phyloP scores from a whole-genome alignment of 2,113 vertebrate species.

The Azemiops feae region DNA sequence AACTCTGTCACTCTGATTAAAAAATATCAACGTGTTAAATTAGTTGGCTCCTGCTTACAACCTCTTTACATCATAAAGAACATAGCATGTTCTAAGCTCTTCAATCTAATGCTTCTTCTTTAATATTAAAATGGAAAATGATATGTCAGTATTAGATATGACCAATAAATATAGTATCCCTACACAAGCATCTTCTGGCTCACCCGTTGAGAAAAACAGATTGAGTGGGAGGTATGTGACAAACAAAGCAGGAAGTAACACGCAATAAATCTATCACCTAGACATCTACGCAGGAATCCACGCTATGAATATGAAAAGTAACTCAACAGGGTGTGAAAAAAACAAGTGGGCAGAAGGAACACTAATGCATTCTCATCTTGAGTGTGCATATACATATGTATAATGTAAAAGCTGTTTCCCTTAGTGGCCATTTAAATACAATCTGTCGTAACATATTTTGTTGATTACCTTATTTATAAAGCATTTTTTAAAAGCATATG shows the following conservation, averaged over 20 bases:
- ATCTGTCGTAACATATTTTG: neutral
- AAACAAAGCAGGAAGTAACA: neutral
- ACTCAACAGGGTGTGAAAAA: neutral
- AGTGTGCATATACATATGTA: neutral
- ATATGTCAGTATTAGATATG: neutral
- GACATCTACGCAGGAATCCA: neutral
- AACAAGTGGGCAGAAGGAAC: neutral
- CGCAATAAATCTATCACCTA: neutral
- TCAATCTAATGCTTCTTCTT: neutral
- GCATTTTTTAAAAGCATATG: neutral
- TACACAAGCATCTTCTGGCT: neutral
- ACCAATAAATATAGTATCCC: neutral
- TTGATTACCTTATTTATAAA: neutral
- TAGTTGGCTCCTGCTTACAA: neutral
- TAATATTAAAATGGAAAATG: neutral
- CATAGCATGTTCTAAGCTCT: neutral
- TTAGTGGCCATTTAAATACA: neutral
- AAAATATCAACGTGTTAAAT: neutral
- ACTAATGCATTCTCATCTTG: neutral
- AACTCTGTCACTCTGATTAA: neutral
- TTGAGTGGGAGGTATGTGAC: neutral
- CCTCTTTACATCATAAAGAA: neutral
- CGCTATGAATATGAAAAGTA: neutral
- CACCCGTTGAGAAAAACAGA: neutral
- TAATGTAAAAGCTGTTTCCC: neutral